Base-by-base conservation (phyloP, 2,113 vertebrate genomes). In the Vidua macroura region DNA sequence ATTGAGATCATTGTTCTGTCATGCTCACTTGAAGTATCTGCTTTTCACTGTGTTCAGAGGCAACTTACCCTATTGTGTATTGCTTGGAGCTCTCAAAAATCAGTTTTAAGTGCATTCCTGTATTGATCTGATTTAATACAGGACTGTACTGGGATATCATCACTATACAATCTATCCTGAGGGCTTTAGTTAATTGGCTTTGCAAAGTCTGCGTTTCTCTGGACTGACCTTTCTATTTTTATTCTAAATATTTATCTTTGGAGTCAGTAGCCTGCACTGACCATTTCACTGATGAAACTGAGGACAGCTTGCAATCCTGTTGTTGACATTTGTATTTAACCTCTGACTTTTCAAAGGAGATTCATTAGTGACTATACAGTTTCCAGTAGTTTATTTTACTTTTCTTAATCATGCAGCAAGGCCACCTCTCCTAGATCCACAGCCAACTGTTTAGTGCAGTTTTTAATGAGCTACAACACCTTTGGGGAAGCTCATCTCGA, bases 171-270 rank as follows among this genome's bases (percentile, higher is more conserved):
- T 85, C 90, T 90, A 11, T 94, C 86, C 58, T 53, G 51, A 79
- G 70, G 92, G 43, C 66, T 94, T 95, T 81, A 59, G 85, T 93
- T 94, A 94, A 95, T 94, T 95, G 86, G 76, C 84, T 96, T 94
- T 83, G 67, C 33, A 62, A 91, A 84, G 44, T 86, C 64, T 3
- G 16, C 14, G 1, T 79, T 95, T 80, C 68, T 89, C 59, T 51
- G 58, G 51, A 62, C 68, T 91, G 86, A 62, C 39, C 63, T 88
- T 91, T 70, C 46, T 82, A 21, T 89, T 90, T 92, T 91, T 83
- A 68, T 83, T 94, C 86, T 83, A 95, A 95, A 96, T 93, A 93
- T 95, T 94, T 96, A 41, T 82, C 85, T 93, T 96, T 79, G 3
- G 13, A 91, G 82, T 49, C 62, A 48, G 75, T 86, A 37, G 49